Evolutionary conservation across 2,888 invertebrate genomes (phyloP).

Genomic region (Amblyjoppa fuscipennis): DNA sequence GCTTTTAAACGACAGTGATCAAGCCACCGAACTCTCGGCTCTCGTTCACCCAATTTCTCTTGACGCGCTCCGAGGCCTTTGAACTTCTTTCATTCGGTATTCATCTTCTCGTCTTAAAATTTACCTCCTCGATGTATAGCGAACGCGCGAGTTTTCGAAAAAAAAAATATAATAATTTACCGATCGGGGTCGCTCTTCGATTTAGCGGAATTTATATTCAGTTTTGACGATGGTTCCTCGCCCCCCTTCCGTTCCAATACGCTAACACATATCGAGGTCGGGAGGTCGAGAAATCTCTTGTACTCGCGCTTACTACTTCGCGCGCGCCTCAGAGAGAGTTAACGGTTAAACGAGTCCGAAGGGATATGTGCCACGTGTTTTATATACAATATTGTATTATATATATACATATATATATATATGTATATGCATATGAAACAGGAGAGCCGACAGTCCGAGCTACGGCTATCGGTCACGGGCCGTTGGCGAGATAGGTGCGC

Average conservation of each 20-base stretch:
- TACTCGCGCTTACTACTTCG: constrained; percentile 57
- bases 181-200: constrained; percentile 35
- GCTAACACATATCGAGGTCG: constrained; percentile 70
- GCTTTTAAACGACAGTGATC: background rate
- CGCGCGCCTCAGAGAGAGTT: constrained; percentile 66
- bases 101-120: background rate
- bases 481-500: constrained; percentile 69
- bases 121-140: background rate
- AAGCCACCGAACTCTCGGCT: constrained; percentile 17
- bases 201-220: constrained; percentile 63
- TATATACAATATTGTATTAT: constrained; percentile 36
- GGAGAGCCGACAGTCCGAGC: constrained; percentile 39
- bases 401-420: constrained; percentile 28
- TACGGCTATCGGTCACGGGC: constrained; percentile 69
- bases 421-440: constrained; percentile 14
- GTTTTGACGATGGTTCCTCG: constrained; percentile 42
- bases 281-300: constrained; percentile 72
- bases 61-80: constrained; percentile 24
- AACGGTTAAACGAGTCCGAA: constrained; percentile 74
- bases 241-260: constrained; percentile 50
- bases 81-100: constrained; percentile 25
- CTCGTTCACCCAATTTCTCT: constrained; percentile 53
- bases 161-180: background rate
- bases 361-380: constrained; percentile 57
- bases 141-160: background rate